phyloP scores from a whole-genome alignment of 2,113 vertebrate species.

The Phaetusa simplex region DNA sequence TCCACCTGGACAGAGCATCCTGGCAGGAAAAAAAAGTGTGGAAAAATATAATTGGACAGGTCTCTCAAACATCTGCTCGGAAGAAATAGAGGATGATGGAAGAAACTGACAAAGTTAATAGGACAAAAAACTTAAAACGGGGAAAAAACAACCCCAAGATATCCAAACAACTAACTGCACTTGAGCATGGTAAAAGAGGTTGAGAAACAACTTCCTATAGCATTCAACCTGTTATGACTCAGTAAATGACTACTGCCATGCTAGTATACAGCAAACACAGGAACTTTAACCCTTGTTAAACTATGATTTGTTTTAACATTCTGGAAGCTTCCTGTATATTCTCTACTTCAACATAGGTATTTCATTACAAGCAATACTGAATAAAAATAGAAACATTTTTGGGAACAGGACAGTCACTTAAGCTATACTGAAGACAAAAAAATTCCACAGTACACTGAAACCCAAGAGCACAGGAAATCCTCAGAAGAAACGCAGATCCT shows the following conservation, averaged over 20 bases:
- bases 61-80: not conserved
- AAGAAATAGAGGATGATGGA: not conserved
- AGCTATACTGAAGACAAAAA: not conserved
- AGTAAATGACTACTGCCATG: not conserved
- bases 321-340: not conserved
- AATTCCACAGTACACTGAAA: not conserved
- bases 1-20: not conserved
- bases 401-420: not conserved
- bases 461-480: conserved; percentile 9
- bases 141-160: not conserved
- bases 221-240: not conserved
- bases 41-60: not conserved
- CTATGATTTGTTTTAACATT: not conserved
- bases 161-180: not conserved
- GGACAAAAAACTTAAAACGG: not conserved
- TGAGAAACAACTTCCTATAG: not conserved
- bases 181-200: not conserved
- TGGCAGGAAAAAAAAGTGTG: not conserved
- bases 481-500: not conserved
- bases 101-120: not conserved
- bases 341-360: not conserved
- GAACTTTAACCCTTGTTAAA: not conserved
- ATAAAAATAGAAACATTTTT: not conserved
- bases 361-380: not conserved
- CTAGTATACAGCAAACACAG: not conserved